Evolutionary conservation across 2,113 vertebrate genomes (phyloP), one percentile per base, ranked within the genome.

Genomic region (Ginglymostoma cirratum): DNA sequence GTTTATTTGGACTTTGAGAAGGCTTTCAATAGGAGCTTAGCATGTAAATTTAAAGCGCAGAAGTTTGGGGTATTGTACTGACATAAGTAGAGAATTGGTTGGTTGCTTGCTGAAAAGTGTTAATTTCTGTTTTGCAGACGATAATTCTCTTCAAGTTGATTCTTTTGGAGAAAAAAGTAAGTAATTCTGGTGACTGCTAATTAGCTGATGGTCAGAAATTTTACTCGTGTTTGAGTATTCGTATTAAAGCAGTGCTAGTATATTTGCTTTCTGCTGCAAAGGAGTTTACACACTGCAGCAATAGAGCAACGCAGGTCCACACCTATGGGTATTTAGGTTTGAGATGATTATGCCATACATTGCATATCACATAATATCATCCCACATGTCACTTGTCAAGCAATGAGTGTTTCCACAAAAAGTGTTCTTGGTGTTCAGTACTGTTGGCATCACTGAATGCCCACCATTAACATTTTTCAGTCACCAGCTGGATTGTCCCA

Each of bases 151-250:
- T 99, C 97, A 99, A 99, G 96, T 96, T 99, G 80, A 99, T 99
- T 97, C 98, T 99, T 97, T 98, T 99, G 96, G 99, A 99, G 97
- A 99, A 99, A 98, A 99, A 99, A 98, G 99, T 99, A 97, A 97
- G 0, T 30, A 45, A 48, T 48, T 61, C n/a, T 45, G 52, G 34
- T 42, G 23, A n/a, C 7, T 6, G 52, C 2, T 85, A 72, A 42
- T n/a, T 34, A 15, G 3, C 24, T 52, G 8, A 95, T 12, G 0
- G 67, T 95, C 42, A 72, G 45, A 24, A 45, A 27, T 72, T 34
- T 72, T 95, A 30, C 24, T 95, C 15, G 48, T 45, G 27, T 76
- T 95, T 72, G 19, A 69, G 27, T 70, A 76, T 17, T 76, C 34
- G 0, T 34, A 27, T 19, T 52, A 52, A 30, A 72, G 23, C 8